These are phyloP conservation scores for Ophioninae sp. DNA, from an alignment of 2,888 invertebrate genomes.

Conservation along the genomic window DNA sequence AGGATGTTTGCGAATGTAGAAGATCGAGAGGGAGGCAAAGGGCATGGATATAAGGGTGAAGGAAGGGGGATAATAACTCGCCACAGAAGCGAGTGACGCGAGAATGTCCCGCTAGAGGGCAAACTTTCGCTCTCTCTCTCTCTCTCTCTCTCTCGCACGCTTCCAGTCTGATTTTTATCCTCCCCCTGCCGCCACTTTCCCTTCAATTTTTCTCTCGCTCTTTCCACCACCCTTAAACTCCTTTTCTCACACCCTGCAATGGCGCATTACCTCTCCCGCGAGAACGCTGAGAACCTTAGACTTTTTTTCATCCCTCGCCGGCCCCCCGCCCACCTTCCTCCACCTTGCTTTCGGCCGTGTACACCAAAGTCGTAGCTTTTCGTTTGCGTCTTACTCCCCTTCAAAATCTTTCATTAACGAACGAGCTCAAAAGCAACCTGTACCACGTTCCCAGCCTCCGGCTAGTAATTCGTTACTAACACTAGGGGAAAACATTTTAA, in stretches of 20 bases:
- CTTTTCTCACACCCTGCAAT: constrained; percentile 12
- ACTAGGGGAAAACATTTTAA: neutral
- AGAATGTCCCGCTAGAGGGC: constrained; percentile 42
- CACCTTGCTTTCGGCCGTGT: neutral
- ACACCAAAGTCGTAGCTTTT: constrained; percentile 9
- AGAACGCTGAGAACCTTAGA: constrained; percentile 36
- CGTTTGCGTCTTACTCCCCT: neutral
- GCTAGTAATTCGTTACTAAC: neutral
- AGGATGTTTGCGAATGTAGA: constrained; percentile 16
- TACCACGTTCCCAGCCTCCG: constrained; percentile 1
- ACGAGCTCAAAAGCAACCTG: constrained; percentile 19
- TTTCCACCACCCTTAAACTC: constrained; percentile 21
- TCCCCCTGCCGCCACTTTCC: constrained; percentile 7
- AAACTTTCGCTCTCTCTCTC: constrained; percentile 18
- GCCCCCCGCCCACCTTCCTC: neutral
- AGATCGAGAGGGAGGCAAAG: constrained; percentile 11
- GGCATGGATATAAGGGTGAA: neutral
- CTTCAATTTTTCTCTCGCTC: constrained; percentile 43
- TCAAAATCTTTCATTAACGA: constrained; percentile 22
- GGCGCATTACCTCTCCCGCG: constrained; percentile 26
- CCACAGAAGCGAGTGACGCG: constrained; percentile 15
- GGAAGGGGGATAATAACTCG: constrained; percentile 5
- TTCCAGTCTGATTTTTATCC: too few species aligned
- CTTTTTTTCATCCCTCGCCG: constrained; percentile 3
- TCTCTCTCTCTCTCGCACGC: too few species aligned